These are phyloP conservation scores for Hirudinaria manillensis DNA, from an alignment of 2,888 invertebrate genomes.

Conservation along the genomic window DNA sequence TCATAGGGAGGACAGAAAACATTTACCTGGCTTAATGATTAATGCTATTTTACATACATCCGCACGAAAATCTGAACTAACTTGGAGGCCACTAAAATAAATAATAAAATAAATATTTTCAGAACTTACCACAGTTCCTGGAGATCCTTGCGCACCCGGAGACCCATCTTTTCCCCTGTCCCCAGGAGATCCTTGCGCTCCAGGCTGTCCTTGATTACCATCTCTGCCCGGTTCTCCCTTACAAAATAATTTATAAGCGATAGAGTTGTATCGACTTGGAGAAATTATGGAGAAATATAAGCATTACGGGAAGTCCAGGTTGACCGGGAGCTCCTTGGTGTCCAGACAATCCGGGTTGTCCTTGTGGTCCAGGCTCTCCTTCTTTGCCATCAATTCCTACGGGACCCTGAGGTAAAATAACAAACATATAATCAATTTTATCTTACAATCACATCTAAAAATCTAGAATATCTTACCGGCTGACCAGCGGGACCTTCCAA, in stretches of 20 bases:
- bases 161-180: constrained; percentile 36
- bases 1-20: no score
- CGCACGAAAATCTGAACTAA: no score
- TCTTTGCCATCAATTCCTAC: constrained; percentile 34
- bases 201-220: constrained; percentile 33
- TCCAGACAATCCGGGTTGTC: constrained; percentile 46
- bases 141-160: constrained; percentile 34
- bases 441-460: background rate
- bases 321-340: constrained; percentile 44
- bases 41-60: no score
- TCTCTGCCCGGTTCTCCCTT: constrained; percentile 37
- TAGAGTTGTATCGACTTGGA: background rate
- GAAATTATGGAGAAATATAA: background rate
- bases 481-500: constrained; percentile 31
- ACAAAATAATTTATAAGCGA: background rate
- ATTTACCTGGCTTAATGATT: no score
- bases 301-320: constrained; percentile 18
- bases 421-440: no score
- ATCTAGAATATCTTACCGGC: constrained; percentile 27
- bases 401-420: constrained; percentile 23
- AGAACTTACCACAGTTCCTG: constrained; percentile 33
- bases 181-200: constrained; percentile 32
- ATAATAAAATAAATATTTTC: no score
- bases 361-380: constrained; percentile 45
- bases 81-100: no score